Conservation (phyloP, 2,797 vertebrate species). For the Bucorvus abyssinicus region DNA sequence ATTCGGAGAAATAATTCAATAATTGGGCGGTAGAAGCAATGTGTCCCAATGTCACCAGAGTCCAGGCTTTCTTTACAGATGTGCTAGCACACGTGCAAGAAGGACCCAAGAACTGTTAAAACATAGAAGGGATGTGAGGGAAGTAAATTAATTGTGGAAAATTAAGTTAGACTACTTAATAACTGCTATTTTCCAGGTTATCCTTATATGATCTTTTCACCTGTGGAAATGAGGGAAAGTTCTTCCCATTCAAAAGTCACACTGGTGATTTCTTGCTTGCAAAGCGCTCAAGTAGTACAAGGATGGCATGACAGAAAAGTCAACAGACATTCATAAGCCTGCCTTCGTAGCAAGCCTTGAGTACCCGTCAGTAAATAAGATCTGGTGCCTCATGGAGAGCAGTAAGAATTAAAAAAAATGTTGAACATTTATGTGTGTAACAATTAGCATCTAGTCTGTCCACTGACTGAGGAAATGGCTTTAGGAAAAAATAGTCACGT, state of each 20-base stretch:
- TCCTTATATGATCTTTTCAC: not conserved
- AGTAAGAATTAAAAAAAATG: not conserved
- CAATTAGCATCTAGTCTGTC: not conserved
- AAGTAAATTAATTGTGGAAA: not conserved
- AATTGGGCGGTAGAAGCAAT: not conserved
- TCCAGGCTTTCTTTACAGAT: not conserved
- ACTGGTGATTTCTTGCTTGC: not conserved
- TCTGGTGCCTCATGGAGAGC: not conserved
- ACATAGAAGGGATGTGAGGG: not conserved
- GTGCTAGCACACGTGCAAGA: accelerated
- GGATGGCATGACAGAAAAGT: not conserved
- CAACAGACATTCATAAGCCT: not conserved
- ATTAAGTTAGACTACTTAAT: not conserved
- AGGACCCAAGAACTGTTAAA: not conserved
- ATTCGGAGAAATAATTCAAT: not conserved
- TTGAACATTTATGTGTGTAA: not conserved
- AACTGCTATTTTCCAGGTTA: not conserved
- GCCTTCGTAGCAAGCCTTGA: not conserved
- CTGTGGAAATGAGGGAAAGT: not conserved
- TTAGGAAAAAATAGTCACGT: not conserved
- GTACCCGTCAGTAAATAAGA: not conserved
- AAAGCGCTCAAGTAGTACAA: not conserved
- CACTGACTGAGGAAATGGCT: not conserved
- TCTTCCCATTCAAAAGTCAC: conserved; percentile 5
- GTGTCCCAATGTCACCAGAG: not conserved